Evolutionary conservation across 2,113 vertebrate genomes (phyloP).

Genomic region (Dasyprocta punctata): DNA sequence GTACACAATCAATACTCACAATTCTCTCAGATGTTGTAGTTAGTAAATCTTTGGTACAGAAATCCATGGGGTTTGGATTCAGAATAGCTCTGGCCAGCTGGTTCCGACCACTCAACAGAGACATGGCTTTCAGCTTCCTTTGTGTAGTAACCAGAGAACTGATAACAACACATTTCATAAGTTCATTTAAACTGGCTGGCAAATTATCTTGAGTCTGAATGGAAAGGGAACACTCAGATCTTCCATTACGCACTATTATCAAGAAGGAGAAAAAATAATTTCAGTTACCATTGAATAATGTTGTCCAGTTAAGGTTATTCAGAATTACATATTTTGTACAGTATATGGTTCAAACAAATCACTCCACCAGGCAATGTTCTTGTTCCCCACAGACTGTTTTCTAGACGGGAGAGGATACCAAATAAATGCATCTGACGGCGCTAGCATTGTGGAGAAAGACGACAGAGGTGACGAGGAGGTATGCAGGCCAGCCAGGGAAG

Average conservation of each 20-base stretch:
- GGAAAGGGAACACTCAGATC: constrained; percentile 82
- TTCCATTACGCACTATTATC: constrained; percentile 83
- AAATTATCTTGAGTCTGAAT: constrained; percentile 88
- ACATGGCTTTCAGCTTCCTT: constrained; percentile 87
- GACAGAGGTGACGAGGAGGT: too few relatives aligned
- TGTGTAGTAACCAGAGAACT: constrained; percentile 88
- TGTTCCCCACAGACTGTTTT: neutral
- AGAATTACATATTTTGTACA: neutral
- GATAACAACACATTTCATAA: constrained; percentile 86
- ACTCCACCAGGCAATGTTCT: neutral
- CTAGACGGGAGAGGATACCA: neutral
- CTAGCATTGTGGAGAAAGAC: neutral
- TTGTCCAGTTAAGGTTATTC: neutral
- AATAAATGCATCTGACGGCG: neutral
- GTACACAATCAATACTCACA: constrained; percentile 77
- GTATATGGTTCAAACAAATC: neutral
- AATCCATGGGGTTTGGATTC: constrained; percentile 83
- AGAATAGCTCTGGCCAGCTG: constrained; percentile 85
- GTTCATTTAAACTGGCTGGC: constrained; percentile 79
- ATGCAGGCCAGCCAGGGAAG: neutral
- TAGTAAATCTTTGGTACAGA: constrained; percentile 82
- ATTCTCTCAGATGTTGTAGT: constrained; percentile 68
- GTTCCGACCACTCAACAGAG: constrained; percentile 83
- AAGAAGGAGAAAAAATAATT: neutral
- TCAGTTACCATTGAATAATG: neutral